phyloP scores from a whole-genome alignment of 2,113 vertebrate genomes.

The Saguinus imperator region DNA sequence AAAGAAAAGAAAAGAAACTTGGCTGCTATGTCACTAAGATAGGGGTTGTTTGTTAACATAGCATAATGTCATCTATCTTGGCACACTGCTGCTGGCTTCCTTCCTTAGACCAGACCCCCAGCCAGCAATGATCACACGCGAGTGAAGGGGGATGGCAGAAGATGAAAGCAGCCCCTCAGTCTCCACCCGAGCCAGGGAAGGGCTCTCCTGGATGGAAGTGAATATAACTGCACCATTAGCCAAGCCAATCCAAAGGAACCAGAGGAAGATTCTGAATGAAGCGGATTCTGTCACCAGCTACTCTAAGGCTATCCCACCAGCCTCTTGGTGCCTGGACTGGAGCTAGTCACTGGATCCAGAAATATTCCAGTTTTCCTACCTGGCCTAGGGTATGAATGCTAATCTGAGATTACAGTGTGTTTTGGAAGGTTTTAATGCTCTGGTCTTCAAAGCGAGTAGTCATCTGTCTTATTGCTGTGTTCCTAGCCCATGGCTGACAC shows the following conservation, averaged over 20 bases:
- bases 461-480: neutral
- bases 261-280: neutral
- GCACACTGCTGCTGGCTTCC: neutral
- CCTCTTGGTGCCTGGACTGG: neutral
- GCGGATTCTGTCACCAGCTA: neutral
- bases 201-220: neutral
- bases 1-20: neutral
- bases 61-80: neutral
- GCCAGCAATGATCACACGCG: neutral
- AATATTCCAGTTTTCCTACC: neutral
- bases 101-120: neutral
- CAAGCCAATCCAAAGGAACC: neutral
- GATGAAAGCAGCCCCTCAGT: neutral
- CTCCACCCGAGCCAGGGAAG: neutral
- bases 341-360: neutral
- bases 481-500: neutral
- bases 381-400: neutral
- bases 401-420: neutral
- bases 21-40: neutral
- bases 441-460: neutral
- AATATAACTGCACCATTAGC: neutral
- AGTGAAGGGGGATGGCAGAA: neutral
- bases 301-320: neutral
- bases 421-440: neutral
- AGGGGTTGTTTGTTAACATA: neutral